These are phyloP conservation scores for Pangasius sanitwongsei DNA, from an alignment of 2,797 vertebrate genomes.

Conservation along the genomic window DNA sequence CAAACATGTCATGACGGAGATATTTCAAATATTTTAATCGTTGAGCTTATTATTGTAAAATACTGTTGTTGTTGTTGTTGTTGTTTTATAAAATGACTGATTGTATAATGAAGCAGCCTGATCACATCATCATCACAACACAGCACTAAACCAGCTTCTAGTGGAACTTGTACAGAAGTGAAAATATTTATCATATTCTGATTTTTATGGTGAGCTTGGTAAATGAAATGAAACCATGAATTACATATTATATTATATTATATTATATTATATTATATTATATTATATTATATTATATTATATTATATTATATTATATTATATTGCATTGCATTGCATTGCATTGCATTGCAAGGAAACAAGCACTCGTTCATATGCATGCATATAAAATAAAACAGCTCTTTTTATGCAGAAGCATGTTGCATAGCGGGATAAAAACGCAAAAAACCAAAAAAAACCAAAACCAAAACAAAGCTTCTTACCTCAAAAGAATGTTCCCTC, in stretches of 20 bases:
- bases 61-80: not conserved
- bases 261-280: not conserved
- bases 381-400: not conserved
- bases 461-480: slow-evolving; percentile 49
- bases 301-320: not conserved
- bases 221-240: not conserved
- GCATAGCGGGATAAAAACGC: not conserved
- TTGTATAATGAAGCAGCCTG: too few relatives aligned
- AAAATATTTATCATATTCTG: not conserved
- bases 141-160: not conserved
- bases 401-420: not conserved
- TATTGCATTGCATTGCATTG: not conserved
- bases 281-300: not conserved
- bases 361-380: not conserved
- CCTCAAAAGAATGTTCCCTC: slow-evolving; percentile 54
- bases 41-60: not conserved
- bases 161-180: slow-evolving; percentile 15
- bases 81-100: not conserved
- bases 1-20: not conserved
- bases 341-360: not conserved
- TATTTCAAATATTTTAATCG: too few relatives aligned
- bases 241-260: not conserved
- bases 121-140: not conserved
- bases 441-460: not conserved
- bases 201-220: not conserved